Evolutionary conservation across 2,797 vertebrate species (phyloP).

Genomic region (Peromyscus nudipes): DNA sequence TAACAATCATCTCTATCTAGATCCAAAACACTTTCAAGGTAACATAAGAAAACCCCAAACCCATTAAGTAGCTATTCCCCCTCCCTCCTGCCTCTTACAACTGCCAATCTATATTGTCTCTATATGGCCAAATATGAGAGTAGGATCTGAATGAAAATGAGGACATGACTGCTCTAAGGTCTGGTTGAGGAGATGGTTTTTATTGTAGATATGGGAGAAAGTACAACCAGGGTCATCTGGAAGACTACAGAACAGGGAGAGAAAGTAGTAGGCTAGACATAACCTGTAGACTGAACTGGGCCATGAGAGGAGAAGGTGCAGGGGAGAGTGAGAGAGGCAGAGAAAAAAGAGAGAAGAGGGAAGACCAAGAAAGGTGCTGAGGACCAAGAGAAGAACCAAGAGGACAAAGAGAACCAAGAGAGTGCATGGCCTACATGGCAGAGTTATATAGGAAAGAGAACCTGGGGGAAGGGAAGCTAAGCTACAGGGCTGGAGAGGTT

Average conservation of each 20-base stretch:
- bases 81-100: neutral
- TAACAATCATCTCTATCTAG: neutral
- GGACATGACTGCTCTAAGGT: neutral
- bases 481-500: neutral
- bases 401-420: neutral
- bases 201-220: neutral
- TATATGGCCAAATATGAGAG: slow-evolving; percentile 2
- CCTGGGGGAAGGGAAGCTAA: neutral
- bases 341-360: neutral
- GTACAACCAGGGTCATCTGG: neutral
- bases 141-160: neutral
- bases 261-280: neutral
- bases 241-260: neutral
- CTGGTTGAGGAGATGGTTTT: neutral
- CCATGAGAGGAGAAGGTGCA: neutral
- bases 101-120: neutral
- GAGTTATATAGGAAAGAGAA: neutral
- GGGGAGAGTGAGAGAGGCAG: neutral
- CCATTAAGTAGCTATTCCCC: neutral
- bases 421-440: neutral
- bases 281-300: neutral
- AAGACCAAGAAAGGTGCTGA: neutral
- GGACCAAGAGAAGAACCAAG: neutral
- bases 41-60: neutral
- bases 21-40: slow-evolving; percentile 52